A percentile compares a stretch with the other conserved stretches of the same genome.
Conservation (phyloP, 2,888 invertebrate genomes). For the Ichneumoninae sp. region DNA sequence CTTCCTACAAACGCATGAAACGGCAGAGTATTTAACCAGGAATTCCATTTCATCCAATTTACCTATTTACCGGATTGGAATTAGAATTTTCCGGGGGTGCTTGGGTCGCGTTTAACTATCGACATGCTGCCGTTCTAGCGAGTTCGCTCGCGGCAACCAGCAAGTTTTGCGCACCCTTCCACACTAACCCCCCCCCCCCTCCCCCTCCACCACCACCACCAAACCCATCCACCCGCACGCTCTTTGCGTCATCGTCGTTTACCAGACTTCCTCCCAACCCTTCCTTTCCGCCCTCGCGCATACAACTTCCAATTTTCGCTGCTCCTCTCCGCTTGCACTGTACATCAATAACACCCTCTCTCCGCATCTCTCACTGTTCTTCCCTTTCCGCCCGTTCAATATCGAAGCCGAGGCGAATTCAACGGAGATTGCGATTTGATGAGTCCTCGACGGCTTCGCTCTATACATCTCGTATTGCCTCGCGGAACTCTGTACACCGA, state of each 20-base stretch:
- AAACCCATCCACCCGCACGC: no score
- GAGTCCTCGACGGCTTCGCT: constrained; percentile 57
- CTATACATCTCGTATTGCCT: constrained; percentile 6
- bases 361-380: background rate
- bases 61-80: constrained; percentile 71
- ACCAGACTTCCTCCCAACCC: background rate
- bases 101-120: constrained; percentile 66
- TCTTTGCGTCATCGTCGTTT: constrained; percentile 8
- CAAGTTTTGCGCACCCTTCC: constrained; percentile 24
- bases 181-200: background rate
- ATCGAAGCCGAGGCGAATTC: constrained; percentile 61
- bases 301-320: constrained; percentile 50
- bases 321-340: constrained; percentile 21
- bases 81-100: constrained; percentile 68
- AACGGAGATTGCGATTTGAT: constrained; percentile 66
- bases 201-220: no score
- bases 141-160: constrained; percentile 3
- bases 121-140: constrained; percentile 50
- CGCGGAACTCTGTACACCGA: background rate
- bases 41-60: constrained; percentile 71
- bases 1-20: constrained; percentile 42
- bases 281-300: background rate
- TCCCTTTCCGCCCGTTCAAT: constrained; percentile 39
- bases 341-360: background rate
- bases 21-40: constrained; percentile 60